Evolutionary conservation across 2,888 invertebrate genomes (phyloP).

Genomic region (Malacosoma neustria): DNA sequence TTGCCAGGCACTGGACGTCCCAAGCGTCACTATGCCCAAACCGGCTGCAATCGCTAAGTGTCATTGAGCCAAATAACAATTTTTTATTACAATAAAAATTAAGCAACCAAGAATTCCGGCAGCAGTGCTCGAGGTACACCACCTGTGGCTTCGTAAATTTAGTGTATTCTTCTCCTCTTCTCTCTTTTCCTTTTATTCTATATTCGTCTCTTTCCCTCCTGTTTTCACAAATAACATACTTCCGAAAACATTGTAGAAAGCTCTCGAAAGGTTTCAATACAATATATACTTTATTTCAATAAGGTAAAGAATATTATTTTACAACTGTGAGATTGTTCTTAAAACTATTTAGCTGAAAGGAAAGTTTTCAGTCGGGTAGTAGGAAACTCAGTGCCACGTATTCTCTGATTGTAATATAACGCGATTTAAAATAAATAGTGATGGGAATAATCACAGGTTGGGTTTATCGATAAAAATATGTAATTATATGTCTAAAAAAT

Average conservation of each 20-base stretch:
- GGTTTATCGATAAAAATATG: slow-evolving; percentile 6
- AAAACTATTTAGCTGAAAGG: background rate
- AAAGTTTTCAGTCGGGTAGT: slow-evolving; percentile 50
- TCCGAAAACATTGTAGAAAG: slow-evolving; percentile 73
- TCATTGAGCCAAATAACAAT: too few relatives aligned
- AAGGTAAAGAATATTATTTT: slow-evolving; percentile 24
- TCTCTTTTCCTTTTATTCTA: slow-evolving; percentile 20
- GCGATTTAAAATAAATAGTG: slow-evolving; percentile 64
- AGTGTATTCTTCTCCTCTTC: slow-evolving; percentile 50
- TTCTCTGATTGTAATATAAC: slow-evolving; percentile 69
- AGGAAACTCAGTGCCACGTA: slow-evolving; percentile 54
- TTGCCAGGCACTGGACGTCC: too few relatives aligned
- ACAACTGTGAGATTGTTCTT: slow-evolving; percentile 5
- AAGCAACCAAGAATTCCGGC: slow-evolving; percentile 30
- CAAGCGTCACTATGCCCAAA: too few relatives aligned
- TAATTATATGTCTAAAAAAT: background rate
- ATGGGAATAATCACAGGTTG: slow-evolving; percentile 18
- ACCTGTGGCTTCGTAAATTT: slow-evolving; percentile 75
- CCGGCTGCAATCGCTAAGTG: too few relatives aligned
- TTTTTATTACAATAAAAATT: too few relatives aligned
- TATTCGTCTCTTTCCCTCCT: slow-evolving; percentile 42
- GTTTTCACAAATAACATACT: slow-evolving; percentile 74
- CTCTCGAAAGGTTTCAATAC: slow-evolving; percentile 19
- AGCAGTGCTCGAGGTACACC: slow-evolving; percentile 64
- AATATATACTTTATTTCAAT: slow-evolving; percentile 23